These are phyloP conservation scores for Pasiphila rectangulata DNA, from an alignment of 2,888 invertebrate species.

Conservation along the genomic window DNA sequence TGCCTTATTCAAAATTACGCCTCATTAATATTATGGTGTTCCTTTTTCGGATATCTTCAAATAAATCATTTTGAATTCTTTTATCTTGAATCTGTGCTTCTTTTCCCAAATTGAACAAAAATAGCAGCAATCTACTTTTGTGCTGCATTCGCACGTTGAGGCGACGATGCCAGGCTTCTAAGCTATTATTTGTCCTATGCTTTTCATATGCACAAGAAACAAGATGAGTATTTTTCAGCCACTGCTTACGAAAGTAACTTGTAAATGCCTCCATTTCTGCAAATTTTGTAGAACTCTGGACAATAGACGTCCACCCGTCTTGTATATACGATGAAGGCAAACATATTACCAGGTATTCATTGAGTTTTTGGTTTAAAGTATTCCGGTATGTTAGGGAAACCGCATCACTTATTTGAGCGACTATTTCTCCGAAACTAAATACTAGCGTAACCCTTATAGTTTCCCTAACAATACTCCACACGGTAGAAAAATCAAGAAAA, in stretches of 20 bases:
- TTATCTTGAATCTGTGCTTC: constrained; percentile 15
- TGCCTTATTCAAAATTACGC: constrained; percentile 15
- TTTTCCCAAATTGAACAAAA: constrained; percentile 15
- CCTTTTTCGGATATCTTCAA: constrained; percentile 10
- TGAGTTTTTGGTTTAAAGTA: too few species aligned
- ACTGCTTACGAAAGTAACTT: constrained; percentile 16
- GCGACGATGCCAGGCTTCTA: constrained; percentile 16
- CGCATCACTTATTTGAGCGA: too few species aligned
- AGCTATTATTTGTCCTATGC: constrained; percentile 18
- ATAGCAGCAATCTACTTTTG: constrained; percentile 13
- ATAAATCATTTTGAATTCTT: constrained; percentile 12
- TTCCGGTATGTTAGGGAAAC: too few species aligned
- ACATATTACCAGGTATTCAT: too few species aligned
- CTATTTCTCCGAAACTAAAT: too few species aligned
- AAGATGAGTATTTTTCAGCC: constrained; percentile 15
- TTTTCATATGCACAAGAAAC: constrained; percentile 19
- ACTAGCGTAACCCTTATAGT: too few species aligned
- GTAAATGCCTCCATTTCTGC: constrained; percentile 13
- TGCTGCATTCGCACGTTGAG: constrained; percentile 16
- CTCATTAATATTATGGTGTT: constrained; percentile 8
- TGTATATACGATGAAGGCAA: constrained; percentile 15
- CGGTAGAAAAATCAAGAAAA: too few species aligned
- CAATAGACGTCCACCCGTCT: constrained; percentile 14
- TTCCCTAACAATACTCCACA: too few species aligned
- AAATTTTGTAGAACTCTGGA: constrained; percentile 10